phyloP scores from a whole-genome alignment of 2,888 invertebrate genomes.

The Zaprionus obscuricornis region DNA sequence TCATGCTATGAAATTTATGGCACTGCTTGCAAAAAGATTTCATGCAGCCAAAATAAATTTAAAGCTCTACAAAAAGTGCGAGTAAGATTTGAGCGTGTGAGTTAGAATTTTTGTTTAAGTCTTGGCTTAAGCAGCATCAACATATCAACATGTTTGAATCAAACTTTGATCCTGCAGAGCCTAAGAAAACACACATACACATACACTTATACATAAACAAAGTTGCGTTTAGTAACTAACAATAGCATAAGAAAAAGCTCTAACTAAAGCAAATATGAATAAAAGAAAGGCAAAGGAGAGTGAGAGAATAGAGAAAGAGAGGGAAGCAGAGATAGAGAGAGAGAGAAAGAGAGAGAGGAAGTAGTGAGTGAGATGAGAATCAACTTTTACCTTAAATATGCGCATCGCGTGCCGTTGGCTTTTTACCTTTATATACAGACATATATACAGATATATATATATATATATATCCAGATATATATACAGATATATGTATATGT shows the following conservation, averaged over 20 bases:
- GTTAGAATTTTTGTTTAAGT: neutral
- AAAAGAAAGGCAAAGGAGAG: no score
- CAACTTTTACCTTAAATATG: conserved; percentile 70
- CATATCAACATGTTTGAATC: conserved; percentile 54
- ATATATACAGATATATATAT: no score
- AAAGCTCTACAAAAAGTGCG: conserved; percentile 34
- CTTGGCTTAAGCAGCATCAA: conserved; percentile 32
- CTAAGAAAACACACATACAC: conserved; percentile 50
- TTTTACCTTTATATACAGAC: conserved; percentile 71
- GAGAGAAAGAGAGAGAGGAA: conserved; percentile 42
- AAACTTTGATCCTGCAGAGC: conserved; percentile 59
- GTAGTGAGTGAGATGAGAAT: conserved; percentile 40
- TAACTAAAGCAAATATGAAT: neutral
- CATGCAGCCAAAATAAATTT: conserved; percentile 62
- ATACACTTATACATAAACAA: no score
- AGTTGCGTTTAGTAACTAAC: conserved; percentile 56
- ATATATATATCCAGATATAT: no score
- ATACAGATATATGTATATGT: no score
- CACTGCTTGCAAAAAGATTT: conserved; percentile 29
- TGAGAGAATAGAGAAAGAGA: neutral
- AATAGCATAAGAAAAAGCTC: conserved; percentile 23
- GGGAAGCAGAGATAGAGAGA: no score
- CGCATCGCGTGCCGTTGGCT: conserved; percentile 74
- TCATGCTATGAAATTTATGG: no score
- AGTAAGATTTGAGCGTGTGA: neutral